Percentiles rank a stretch among this genome's conserved stretches.
phyloP scores from a whole-genome alignment of 2,797 vertebrate genomes.

The Pseudopleuronectes americanus region DNA sequence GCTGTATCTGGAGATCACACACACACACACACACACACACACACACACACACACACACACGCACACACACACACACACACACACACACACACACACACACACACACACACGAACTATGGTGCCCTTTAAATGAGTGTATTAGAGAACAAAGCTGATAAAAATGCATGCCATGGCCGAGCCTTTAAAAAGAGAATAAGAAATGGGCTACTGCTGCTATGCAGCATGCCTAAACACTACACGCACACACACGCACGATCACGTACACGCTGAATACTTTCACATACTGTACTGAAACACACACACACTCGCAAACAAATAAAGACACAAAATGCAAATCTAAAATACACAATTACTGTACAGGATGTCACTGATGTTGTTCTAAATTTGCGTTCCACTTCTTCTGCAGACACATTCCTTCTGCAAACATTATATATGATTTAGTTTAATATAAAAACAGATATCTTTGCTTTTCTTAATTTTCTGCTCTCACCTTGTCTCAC shows the following conservation, averaged over 20 bases:
- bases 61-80: constrained; percentile 12
- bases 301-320: neutral
- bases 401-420: constrained; percentile 5
- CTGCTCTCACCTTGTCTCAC: constrained; percentile 1
- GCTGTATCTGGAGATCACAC: constrained; percentile 47
- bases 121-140: constrained; percentile 78
- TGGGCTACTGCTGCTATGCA: constrained; percentile 64
- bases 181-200: constrained; percentile 82
- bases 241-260: constrained; percentile 1
- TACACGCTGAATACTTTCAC: constrained; percentile 28
- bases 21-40: constrained; percentile 16
- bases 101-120: constrained; percentile 35
- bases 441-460: constrained; percentile 1
- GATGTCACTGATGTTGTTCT: neutral
- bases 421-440: neutral
- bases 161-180: constrained; percentile 68
- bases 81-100: constrained; percentile 2
- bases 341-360: constrained; percentile 1
- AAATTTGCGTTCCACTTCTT: constrained; percentile 23
- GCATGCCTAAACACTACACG: constrained; percentile 67
- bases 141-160: constrained; percentile 80
- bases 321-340: constrained; percentile 3
- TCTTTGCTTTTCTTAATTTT: neutral
- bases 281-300: constrained; percentile 41
- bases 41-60: constrained; percentile 11